Evolutionary conservation across 2,113 vertebrate species (phyloP).

Genomic region (Coptodon rendalli): DNA sequence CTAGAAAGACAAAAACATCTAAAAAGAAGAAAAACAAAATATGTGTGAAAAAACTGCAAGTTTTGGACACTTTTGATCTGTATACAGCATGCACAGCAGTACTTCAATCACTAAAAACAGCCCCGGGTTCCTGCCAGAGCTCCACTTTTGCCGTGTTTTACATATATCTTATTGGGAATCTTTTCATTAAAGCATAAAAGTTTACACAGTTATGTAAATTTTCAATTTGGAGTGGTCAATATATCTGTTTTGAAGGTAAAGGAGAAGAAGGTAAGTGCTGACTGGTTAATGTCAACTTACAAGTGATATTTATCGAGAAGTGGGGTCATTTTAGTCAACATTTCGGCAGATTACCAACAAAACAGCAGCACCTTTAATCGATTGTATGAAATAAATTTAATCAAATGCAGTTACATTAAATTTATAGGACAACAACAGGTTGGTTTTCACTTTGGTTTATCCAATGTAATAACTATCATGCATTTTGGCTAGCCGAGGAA

Average conservation of each 20-base stretch:
- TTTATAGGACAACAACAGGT: rapidly evolving
- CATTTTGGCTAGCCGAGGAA: not conserved
- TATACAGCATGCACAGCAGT: not conserved
- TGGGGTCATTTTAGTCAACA: not conserved
- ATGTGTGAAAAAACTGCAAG: not conserved
- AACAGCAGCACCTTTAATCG: not conserved
- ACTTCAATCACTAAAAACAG: not conserved
- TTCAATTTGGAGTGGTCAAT: not conserved
- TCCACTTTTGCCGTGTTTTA: not conserved
- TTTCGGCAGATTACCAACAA: not conserved
- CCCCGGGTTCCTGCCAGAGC: not conserved
- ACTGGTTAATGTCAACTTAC: rapidly evolving
- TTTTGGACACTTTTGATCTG: not conserved
- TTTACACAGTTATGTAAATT: not conserved
- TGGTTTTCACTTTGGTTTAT: not conserved
- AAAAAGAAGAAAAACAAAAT: not conserved
- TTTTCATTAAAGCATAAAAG: not conserved
- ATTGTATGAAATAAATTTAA: rapidly evolving
- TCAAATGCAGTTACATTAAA: not conserved
- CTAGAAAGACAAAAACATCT: not conserved
- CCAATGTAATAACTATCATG: not conserved
- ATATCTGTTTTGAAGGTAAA: not conserved
- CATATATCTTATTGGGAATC: not conserved
- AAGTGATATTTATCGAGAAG: not conserved
- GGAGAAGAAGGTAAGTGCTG: not conserved